Percentiles rank a stretch among this genome's conserved stretches.
phyloP scores from a whole-genome alignment of 1,140 invertebrate genomes.

The Drosophila santomea region DNA sequence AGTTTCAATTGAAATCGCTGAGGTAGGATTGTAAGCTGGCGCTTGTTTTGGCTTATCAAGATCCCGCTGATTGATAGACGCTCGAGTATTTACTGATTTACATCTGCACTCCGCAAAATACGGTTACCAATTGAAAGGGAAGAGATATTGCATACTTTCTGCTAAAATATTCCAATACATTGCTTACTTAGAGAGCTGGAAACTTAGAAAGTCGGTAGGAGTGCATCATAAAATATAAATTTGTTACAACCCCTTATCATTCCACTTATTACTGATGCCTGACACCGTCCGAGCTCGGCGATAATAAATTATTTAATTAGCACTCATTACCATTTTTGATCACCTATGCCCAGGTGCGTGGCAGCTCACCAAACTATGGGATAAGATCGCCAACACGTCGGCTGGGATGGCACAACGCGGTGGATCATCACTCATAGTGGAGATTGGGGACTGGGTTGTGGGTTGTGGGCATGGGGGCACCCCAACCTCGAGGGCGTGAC shows the following conservation, averaged over 20 bases:
- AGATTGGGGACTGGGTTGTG: neutral
- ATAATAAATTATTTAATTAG: slow-evolving; percentile 80
- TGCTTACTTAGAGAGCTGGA: too few relatives aligned
- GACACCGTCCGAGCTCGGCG: neutral
- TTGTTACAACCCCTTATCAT: neutral
- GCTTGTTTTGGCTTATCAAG: slow-evolving; percentile 70
- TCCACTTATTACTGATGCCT: slow-evolving; percentile 11
- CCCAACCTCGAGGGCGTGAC: slow-evolving; percentile 49
- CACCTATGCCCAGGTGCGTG: slow-evolving; percentile 44
- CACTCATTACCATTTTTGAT: slow-evolving; percentile 68
- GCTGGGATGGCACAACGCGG: neutral
- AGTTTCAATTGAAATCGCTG: slow-evolving; percentile 28
- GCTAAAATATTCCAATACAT: too few relatives aligned
- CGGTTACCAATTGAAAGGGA: neutral
- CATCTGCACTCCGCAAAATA: neutral
- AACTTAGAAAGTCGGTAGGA: neutral
- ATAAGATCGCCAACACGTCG: slow-evolving; percentile 68
- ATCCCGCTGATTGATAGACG: slow-evolving; percentile 49
- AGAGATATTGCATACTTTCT: too few relatives aligned
- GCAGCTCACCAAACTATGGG: slow-evolving; percentile 43
- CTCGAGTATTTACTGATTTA: neutral
- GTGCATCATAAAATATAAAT: too few relatives aligned
- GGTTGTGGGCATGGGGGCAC: neutral
- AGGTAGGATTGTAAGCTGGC: slow-evolving; percentile 39
- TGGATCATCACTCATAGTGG: slow-evolving; percentile 51